Evolutionary conservation across 2,113 vertebrate genomes (phyloP).

Genomic region (Nothoprocta perdicaria): DNA sequence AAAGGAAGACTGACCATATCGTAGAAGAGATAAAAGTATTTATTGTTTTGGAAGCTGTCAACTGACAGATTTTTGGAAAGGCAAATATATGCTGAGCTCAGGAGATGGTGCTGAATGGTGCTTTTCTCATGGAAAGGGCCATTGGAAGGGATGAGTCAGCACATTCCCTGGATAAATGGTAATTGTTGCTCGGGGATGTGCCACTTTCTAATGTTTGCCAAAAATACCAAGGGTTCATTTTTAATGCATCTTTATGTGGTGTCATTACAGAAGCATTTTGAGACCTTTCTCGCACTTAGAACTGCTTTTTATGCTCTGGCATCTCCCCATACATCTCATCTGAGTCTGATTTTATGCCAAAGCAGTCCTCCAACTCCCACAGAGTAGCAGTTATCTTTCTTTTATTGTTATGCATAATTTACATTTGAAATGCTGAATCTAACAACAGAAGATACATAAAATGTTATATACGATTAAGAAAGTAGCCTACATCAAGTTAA

Average conservation of each 20-base stretch:
- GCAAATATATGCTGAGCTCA: background rate
- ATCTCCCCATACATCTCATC: background rate
- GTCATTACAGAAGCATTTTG: background rate
- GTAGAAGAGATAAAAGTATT: background rate
- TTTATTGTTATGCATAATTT: conserved; percentile 20
- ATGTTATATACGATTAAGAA: background rate
- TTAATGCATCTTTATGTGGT: background rate
- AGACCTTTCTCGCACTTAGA: background rate
- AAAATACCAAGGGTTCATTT: background rate
- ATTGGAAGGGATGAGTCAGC: background rate
- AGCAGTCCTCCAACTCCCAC: background rate
- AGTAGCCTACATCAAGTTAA: background rate
- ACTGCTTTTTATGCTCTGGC: background rate
- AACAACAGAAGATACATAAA: background rate
- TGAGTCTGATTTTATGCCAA: conserved; percentile 9
- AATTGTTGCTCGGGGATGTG: background rate
- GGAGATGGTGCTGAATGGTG: background rate
- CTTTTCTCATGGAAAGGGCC: background rate
- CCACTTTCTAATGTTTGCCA: background rate
- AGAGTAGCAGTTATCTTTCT: background rate
- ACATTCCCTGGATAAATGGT: background rate
- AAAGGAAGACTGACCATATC: background rate
- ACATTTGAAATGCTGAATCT: background rate
- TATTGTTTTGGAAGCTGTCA: background rate
- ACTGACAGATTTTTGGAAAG: background rate